Conservation (phyloP, 2,888 invertebrate genomes). For the Gryllus longicercus region DNA sequence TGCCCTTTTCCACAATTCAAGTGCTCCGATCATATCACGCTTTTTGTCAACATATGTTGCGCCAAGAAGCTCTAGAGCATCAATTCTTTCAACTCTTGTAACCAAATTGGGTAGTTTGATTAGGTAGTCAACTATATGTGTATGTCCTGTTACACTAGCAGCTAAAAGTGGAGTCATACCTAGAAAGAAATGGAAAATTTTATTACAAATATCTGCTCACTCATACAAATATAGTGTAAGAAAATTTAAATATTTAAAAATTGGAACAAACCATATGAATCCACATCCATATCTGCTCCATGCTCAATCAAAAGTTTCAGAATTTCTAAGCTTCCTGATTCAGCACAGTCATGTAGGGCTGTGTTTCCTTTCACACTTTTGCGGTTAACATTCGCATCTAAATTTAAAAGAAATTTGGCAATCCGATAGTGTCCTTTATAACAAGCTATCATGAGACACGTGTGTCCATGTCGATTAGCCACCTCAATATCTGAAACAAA, state of each 20-base stretch:
- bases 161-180: slow-evolving; percentile 93
- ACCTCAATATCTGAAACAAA: slow-evolving; percentile 79
- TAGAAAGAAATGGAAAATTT: slow-evolving; percentile 43
- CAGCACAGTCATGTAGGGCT: slow-evolving; percentile 96
- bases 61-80: slow-evolving; percentile 86
- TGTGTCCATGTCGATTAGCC: slow-evolving; percentile 93
- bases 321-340: slow-evolving; percentile 90
- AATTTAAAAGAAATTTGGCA: slow-evolving; percentile 79
- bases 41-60: slow-evolving; percentile 97
- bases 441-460: slow-evolving; percentile 97
- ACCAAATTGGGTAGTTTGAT: slow-evolving; percentile 70
- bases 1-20: slow-evolving; percentile 85
- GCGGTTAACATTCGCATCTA: slow-evolving; percentile 88
- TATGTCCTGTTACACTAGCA: slow-evolving; percentile 89
- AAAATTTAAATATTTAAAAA: neutral
- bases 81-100: slow-evolving; percentile 74
- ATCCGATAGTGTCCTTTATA: slow-evolving; percentile 92
- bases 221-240: neutral
- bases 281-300: slow-evolving; percentile 89
- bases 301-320: slow-evolving; percentile 81
- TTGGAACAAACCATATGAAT: slow-evolving; percentile 70
- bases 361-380: slow-evolving; percentile 92
- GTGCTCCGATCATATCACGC: slow-evolving; percentile 86
- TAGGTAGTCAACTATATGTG: slow-evolving; percentile 88
- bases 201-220: neutral